Evolutionary conservation across 2,797 vertebrate species (phyloP).

Genomic region (Sebastes taczanowskii): DNA sequence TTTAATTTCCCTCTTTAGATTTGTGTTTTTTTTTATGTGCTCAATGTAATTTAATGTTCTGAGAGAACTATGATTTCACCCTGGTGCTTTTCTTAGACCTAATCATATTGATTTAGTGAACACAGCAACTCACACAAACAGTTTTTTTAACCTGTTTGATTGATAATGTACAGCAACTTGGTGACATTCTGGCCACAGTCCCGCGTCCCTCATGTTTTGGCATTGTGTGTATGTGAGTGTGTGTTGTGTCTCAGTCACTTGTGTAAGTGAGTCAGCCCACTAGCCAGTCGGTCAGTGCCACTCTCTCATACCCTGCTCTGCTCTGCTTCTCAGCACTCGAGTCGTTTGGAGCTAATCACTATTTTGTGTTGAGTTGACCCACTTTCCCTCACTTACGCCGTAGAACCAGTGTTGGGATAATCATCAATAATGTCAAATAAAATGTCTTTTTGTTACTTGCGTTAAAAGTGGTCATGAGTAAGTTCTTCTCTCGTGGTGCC

Average conservation of each 20-base stretch:
- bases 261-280: conserved; percentile 7
- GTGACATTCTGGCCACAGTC: not conserved
- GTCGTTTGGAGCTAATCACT: conserved; percentile 7
- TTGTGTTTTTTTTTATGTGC: not conserved
- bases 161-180: not conserved
- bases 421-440: not conserved
- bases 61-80: not conserved
- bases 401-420: not conserved
- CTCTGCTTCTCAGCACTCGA: not conserved
- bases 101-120: not conserved
- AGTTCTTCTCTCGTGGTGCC: not conserved
- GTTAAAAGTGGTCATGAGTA: not conserved
- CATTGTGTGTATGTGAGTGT: not conserved
- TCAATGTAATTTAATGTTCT: not conserved
- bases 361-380: conserved; percentile 29
- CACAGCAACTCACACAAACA: not conserved
- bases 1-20: not conserved
- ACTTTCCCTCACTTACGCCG: conserved; percentile 24
- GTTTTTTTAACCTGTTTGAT: not conserved
- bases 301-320: conserved; percentile 1
- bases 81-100: not conserved
- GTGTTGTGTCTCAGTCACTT: conserved; percentile 7
- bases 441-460: not conserved
- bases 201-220: not conserved
- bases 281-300: not conserved